Evolutionary conservation across 1,140 invertebrate species (phyloP).

Genomic region (silkworm (Bombyx mori)): ASM3026992v2 NC_085107.1:13194501-13195000

Average conservation of each 20-base stretch:
- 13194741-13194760: slow-evolving; percentile 12
- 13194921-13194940: too few relatives aligned
- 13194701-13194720: slow-evolving; percentile 7
- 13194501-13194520: slow-evolving; percentile 5
- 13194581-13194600: slow-evolving; percentile 5
- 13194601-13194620: slow-evolving; percentile 13
- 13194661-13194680: slow-evolving; percentile 9
- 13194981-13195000: too few relatives aligned
- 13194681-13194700: not conserved
- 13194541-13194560: slow-evolving; percentile 10
- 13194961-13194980: too few relatives aligned
- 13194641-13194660: slow-evolving; percentile 8
- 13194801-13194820: not conserved
- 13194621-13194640: slow-evolving; percentile 8
- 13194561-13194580: slow-evolving; percentile 8
- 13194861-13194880: not conserved
- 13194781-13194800: slow-evolving; percentile 10
- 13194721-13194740: slow-evolving; percentile 11
- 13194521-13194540: slow-evolving; percentile 6
- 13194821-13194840: slow-evolving; percentile 1
- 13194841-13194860: slow-evolving; percentile 5
- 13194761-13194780: slow-evolving; percentile 1
- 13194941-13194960: too few relatives aligned
- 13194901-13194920: too few relatives aligned
- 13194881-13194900: too few relatives aligned